Evolutionary conservation across 1,140 invertebrate species (phyloP), one percentile per base, ranked within the genome.

Genomic region (Charaxes varanes): DNA sequence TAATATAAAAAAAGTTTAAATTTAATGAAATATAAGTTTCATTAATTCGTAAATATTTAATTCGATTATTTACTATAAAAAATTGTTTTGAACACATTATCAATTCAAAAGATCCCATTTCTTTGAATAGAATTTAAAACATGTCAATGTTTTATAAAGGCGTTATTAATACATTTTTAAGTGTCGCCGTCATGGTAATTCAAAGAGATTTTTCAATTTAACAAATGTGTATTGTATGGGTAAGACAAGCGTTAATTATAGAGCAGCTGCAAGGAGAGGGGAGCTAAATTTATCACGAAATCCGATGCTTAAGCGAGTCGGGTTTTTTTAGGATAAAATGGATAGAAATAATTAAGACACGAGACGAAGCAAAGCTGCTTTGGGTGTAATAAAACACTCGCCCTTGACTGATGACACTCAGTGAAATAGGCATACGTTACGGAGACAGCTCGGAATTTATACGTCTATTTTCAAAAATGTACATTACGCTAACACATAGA

Each of bases 201-300:
- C 15, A 38, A 10, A 27, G 15, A 10, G 18, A 32, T 46, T 46
- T 47, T 40, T 40, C 26, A 35, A 18, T 26, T 41, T 40, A 23
- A 35, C 22, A 46, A 41, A 47, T 34, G 32, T 41, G 18, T 32
- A 41, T 51, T 34, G 30, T 49, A 66, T 49, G 38, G 35, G 31
- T 41, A 46, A 61, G 44, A 65, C 53, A 55, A 51, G 62, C 51
- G 59, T 62, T 70, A 76, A 72, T 76, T 72, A 72, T 70, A 76
- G 60, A 64, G 42, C 31, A 3, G 10, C 27, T 28, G 2, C 15
- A 10, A 31, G 18, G 18, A 53, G 56, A 61, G 65, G 71, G 63
- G 53, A 49, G 52, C 63, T 80, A 80, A 69, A 73, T 80, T 73
- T 77, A 80, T 62, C 56, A 64, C 64, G 65, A 73, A 77, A 74